Base-by-base conservation (phyloP, 2,113 vertebrate genomes). In the Oostethus manadensis region DNA sequence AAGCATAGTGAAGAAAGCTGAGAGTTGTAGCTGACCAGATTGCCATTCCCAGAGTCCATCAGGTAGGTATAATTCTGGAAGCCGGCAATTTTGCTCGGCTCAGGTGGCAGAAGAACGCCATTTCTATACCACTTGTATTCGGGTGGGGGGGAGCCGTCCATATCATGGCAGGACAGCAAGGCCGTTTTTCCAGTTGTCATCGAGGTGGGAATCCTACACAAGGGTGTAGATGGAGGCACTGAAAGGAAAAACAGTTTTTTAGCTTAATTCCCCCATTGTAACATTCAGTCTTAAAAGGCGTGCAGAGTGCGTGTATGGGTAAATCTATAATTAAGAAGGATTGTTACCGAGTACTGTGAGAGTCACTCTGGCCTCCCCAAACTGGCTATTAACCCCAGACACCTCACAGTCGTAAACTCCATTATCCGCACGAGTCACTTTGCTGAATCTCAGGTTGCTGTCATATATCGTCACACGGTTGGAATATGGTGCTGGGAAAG, bases 111-210 rank as follows among this genome's bases (percentile, higher is more conserved):
- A 0, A 66, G 89, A 3, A 33, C 29, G 4, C 13, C 16, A 16
- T 81, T 56, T 71, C 81, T 90, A 76, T 66, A 91, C 90, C 90
- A 92, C 20, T 1, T 85, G 64, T 91, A 91, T 6, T 26, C 70
- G 45, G 85, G 61, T 2, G 84, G 63, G 1, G 90, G 90, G 0
- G 88, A 92, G 7, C 82, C 86, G 0, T 68, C 81, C 0, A 0
- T 10, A 50, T 91, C 90, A 0, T 13, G 0, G 59, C 90, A 92
- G 46, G 71, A 26, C 33, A 92, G 44, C 1, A 11, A 0, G 21
- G 29, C 72, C 0, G 0, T 2, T 0, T 2, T 21, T 10, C 82
- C 84, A 0, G 89, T 90, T 1, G 84, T 90, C 23, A 82, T 81
- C 0, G 88, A 75, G 6, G 56, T 0, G n/a, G 89, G 89, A 33